Base-by-base conservation (phyloP, 64 coral and sea anemone species). In the Dendrophyllia cribrosa region DNA sequence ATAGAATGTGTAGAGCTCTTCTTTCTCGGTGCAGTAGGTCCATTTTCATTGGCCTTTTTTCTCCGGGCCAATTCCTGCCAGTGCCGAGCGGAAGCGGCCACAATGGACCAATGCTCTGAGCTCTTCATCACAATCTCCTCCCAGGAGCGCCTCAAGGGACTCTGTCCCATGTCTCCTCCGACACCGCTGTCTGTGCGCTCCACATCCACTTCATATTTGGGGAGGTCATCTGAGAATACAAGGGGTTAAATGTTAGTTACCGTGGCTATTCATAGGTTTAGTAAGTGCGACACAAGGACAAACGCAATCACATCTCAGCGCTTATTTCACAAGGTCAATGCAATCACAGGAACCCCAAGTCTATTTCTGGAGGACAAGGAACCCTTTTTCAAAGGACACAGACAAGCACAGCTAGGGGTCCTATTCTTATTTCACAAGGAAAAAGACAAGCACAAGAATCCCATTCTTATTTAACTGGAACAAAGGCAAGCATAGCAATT, bases 141-240 rank as follows among this genome's bases (percentile, higher is more conserved):
- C 87, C 96, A 93, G 10, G 75, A 95, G 62, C 88, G 93, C 59
- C 79, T 72, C 26, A 86, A 78, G 26, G 89, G 81, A 12, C 79
- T 78, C 63, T 68, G 81, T 5, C 87, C 91, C 48, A 98, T 67
- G 46, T 98, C 96, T 52, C 91, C 96, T 67, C 96, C 96, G 21
- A 95, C 84, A 48, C 96, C 96, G 16, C 96, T 98, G 81, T 98
- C 96, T 3, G 93, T 95, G 52, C 96, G 89, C 55, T 95, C 75
- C 51, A 98, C 72, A 17, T 98, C 96, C 3, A 70, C 75, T 3
- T 98, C 96, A 43, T 13, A 24, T 74, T 95, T 98, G 14, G 48
- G 67, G 6, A 78, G 52, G 7, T 59, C 34, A 20, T 72, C 72
- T 74, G 70, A 43, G 46, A 51, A 66, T 21, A 70, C 48, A 50